Conservation (phyloP, 2,797 vertebrate genomes). For the Coregonus ussuriensis region DNA sequence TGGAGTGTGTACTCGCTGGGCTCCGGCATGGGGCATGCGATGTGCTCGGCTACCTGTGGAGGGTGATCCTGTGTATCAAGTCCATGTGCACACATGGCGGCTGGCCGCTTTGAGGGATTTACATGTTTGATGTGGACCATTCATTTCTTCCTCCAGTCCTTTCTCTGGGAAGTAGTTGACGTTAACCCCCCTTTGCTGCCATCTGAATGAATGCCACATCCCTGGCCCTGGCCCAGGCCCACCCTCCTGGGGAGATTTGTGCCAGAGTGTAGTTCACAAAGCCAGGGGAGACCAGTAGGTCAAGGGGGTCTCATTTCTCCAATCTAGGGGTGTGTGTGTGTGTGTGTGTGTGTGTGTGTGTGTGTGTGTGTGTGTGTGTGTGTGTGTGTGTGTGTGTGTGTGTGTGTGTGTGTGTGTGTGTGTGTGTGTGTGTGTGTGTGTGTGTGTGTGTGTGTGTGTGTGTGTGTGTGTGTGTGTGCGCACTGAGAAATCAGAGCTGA, state of each 20-base stretch:
- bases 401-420: too few species aligned
- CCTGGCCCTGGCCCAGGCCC: too few species aligned
- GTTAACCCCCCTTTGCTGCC: slow-evolving; percentile 31
- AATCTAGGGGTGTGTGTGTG: slow-evolving; percentile 26
- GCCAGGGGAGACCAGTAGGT: slow-evolving; percentile 43
- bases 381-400: too few species aligned
- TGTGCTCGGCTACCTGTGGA: slow-evolving; percentile 29
- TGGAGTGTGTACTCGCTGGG: slow-evolving; percentile 3
- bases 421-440: slow-evolving; percentile 1
- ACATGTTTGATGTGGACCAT: too few species aligned
- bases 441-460: slow-evolving; percentile 1
- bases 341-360: not conserved
- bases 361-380: not conserved
- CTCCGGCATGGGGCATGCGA: slow-evolving; percentile 34
- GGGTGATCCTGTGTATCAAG: not conserved
- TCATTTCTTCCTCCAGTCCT: slow-evolving; percentile 27
- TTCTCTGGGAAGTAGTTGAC: slow-evolving; percentile 55
- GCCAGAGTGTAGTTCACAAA: slow-evolving; percentile 72
- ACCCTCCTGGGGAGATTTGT: slow-evolving; percentile 67
- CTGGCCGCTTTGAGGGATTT: slow-evolving; percentile 56
- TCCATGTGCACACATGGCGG: not conserved
- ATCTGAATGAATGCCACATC: slow-evolving; percentile 32
- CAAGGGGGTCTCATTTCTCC: slow-evolving; percentile 49
- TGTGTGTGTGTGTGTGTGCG: too few species aligned
- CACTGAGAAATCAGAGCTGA: too few species aligned